Base-by-base conservation (phyloP, 2,888 invertebrate species). In the Xylophagus ater region DNA sequence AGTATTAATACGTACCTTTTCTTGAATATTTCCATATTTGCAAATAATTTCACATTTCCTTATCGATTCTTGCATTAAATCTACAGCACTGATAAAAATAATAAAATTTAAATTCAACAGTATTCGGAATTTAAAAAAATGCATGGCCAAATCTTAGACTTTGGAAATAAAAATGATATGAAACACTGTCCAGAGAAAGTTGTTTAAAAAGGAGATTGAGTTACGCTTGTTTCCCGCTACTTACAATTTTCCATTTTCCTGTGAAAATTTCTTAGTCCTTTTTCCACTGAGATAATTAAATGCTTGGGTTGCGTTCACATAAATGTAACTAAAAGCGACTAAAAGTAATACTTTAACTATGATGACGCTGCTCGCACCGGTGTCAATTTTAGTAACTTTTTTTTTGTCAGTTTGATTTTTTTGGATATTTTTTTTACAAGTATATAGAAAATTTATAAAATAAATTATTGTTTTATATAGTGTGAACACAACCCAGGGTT, bases 11-110 rank as follows among this genome's bases (percentile, higher is more conserved):
- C 36, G 18, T 13, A 37, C 37, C 31, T 24, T 38, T 33, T 38
- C 15, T 18, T 31, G 8, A 12, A 26, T 10, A 6, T 17, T 7
- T 7, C 24, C 23, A 14, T 25, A 14, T 17, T 32, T 32, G 25
- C 38, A 38, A 26, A 32, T 32, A 18, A 12, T 38, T 31, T 37
- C 37, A 12, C 37, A 37, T 37, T 31, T 18, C 31, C 31, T 24
- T 18, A 31, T 28, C 7, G 37, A 37, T 18, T 37, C 31, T 17
- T 37, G 31, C 15, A 37, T 19, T 5, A 37, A 17, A 24, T 37
- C 23, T 17, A 20, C 9, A 4, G 20, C 35, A 17, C 23, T 17
- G n/a, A 21, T 24, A 8, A 21, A 7, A 13, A 7, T 10, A 14
- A 37, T 4, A 23, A 21, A 14, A 30, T 13, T 24, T 17, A 37